phyloP scores from a whole-genome alignment of 2,113 vertebrate genomes.

The Pelobates fuscus region DNA sequence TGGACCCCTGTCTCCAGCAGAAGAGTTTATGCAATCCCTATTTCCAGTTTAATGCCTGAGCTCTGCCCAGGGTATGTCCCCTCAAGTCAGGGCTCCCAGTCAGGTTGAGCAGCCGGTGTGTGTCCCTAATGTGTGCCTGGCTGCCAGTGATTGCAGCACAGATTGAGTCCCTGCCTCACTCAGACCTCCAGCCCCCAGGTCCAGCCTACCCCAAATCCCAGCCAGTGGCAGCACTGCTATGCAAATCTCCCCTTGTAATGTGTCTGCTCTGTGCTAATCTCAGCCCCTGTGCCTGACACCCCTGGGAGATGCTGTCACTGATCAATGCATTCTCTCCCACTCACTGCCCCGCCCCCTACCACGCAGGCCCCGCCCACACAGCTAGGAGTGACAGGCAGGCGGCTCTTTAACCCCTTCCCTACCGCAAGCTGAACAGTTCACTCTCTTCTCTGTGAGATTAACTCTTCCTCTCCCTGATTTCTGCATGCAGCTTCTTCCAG shows the following conservation, averaged over 20 bases:
- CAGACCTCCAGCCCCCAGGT: slow-evolving; percentile 18
- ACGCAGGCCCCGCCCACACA: background rate
- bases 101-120: background rate
- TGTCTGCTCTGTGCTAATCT: background rate
- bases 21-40: background rate
- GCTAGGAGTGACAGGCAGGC: slow-evolving; percentile 7
- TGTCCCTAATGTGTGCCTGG: background rate
- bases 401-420: slow-evolving; percentile 18
- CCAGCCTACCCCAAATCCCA: slow-evolving; percentile 27
- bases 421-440: background rate
- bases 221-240: slow-evolving; percentile 28
- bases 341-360: background rate
- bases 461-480: no score
- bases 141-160: slow-evolving; percentile 25
- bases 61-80: background rate
- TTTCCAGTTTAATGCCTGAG: background rate
- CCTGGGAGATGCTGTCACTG: background rate
- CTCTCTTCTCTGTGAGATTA: no score
- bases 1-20: no score
- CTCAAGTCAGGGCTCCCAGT: no score
- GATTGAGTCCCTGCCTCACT: slow-evolving; percentile 11
- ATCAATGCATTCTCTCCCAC: no score
- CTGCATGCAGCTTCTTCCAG: background rate
- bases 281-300: background rate
- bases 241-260: slow-evolving; percentile 25